Percentiles rank a stretch among this genome's conserved stretches.
Evolutionary conservation across 92 coral and sea anemone genomes (phyloP).

Genomic region (Palythoa heliodiscus): DNA sequence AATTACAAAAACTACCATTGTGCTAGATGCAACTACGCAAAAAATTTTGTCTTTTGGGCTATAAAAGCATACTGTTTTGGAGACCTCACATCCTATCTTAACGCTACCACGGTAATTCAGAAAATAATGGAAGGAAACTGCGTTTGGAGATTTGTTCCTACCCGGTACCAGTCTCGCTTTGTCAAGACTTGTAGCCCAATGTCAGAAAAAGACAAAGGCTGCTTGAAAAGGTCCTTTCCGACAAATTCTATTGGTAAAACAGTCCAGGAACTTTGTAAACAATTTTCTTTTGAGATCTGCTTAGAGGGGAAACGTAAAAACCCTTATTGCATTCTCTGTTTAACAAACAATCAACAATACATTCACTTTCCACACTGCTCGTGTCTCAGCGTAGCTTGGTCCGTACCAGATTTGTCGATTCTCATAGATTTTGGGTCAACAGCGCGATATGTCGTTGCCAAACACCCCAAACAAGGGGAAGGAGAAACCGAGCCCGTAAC

Average conservation of each 20-base stretch:
- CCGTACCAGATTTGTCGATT: neutral
- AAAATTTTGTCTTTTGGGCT: neutral
- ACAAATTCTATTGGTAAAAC: neutral
- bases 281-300: slow-evolving; percentile 6
- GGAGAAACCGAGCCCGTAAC: slow-evolving; percentile 1
- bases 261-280: neutral
- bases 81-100: neutral
- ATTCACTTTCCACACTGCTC: neutral
- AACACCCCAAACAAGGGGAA: neutral
- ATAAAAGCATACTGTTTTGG: slow-evolving; percentile 4
- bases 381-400: neutral
- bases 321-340: slow-evolving; percentile 20
- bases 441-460: neutral
- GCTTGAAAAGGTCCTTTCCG: neutral
- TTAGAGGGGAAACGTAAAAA: neutral
- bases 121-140: neutral
- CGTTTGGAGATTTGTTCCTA: slow-evolving; percentile 3
- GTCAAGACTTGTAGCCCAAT: neutral
- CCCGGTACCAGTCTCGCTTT: neutral
- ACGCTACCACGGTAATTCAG: neutral
- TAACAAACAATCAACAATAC: neutral
- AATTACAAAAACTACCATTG: slow-evolving; percentile 9
- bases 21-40: slow-evolving; percentile 5
- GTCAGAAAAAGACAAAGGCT: neutral
- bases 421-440: slow-evolving; percentile 17